Evolutionary conservation across 2,888 invertebrate species (phyloP).

Genomic region (Pediacus dermestoides): DNA sequence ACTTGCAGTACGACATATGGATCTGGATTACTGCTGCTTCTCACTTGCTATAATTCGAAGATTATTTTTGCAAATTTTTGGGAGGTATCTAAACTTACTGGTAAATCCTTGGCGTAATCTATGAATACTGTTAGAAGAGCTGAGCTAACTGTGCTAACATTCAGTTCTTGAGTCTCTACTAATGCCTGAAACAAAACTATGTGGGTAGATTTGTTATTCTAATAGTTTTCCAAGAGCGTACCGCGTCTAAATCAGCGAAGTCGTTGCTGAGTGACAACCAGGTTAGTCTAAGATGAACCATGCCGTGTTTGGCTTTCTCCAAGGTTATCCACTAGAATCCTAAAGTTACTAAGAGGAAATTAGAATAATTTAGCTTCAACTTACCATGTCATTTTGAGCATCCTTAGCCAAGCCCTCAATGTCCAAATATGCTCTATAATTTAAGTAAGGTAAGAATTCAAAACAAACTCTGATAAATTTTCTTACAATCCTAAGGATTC

Average conservation of each 20-base stretch:
- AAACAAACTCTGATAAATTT: too few relatives aligned
- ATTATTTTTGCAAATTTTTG: neutral
- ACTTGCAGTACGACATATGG: slow-evolving; percentile 76
- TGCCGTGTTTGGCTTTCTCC: slow-evolving; percentile 91
- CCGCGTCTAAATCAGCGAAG: slow-evolving; percentile 67
- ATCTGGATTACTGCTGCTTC: slow-evolving; percentile 61
- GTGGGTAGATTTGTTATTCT: slow-evolving; percentile 24
- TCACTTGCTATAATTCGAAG: slow-evolving; percentile 40
- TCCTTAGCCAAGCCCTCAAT: slow-evolving; percentile 63
- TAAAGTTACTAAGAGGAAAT: neutral
- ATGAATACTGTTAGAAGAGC: slow-evolving; percentile 80
- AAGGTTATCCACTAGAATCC: slow-evolving; percentile 83
- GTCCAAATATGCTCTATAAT: slow-evolving; percentile 65
- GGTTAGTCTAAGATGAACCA: slow-evolving; percentile 81
- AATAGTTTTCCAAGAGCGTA: slow-evolving; percentile 49
- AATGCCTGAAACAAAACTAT: slow-evolving; percentile 56
- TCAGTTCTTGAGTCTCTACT: slow-evolving; percentile 67
- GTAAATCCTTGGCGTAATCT: slow-evolving; percentile 86
- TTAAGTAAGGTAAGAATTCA: too few relatives aligned
- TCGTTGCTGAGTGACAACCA: slow-evolving; percentile 82
- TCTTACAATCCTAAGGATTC: slow-evolving; percentile 32
- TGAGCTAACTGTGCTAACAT: slow-evolving; percentile 71
- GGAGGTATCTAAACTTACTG: slow-evolving; percentile 59
- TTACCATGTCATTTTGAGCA: slow-evolving; percentile 68
- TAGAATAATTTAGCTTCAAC: slow-evolving; percentile 30